Evolutionary conservation across 2,113 vertebrate species (phyloP).

Genomic region (Pterocles burchelli): DNA sequence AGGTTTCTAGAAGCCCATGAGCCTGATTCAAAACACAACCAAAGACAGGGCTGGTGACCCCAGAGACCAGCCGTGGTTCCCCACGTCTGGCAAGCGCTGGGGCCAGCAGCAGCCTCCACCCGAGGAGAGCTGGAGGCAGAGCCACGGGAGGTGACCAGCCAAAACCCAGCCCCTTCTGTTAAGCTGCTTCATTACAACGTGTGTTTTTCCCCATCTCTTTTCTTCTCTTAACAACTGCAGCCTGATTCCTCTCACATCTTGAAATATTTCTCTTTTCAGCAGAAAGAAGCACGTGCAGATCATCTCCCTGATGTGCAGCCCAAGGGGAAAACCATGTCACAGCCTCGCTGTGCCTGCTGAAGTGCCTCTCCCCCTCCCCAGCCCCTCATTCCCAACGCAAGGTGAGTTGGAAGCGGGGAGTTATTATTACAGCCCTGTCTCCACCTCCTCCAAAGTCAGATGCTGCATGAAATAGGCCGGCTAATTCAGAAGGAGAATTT

Average conservation of each 20-base stretch:
- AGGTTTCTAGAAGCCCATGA: background rate
- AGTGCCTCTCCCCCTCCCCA: background rate
- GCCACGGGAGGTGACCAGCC: background rate
- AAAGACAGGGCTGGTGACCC: background rate
- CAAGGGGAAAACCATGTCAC: background rate
- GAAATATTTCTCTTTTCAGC: background rate
- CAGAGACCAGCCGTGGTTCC: background rate
- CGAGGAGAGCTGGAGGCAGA: background rate
- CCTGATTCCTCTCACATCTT: background rate
- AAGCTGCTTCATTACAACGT: background rate
- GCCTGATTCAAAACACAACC: background rate
- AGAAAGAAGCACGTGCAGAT: background rate
- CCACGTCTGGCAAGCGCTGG: rapidly evolving
- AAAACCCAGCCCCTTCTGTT: background rate
- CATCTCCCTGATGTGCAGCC: background rate
- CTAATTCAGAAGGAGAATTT: background rate
- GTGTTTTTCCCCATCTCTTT: background rate
- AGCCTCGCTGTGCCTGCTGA: background rate
- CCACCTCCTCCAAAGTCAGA: constrained; percentile 14
- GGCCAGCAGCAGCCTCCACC: background rate
- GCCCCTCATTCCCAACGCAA: background rate
- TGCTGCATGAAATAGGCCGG: background rate
- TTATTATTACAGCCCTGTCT: constrained; percentile 12
- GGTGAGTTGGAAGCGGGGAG: background rate
- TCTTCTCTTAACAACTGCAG: background rate